Percentiles rank a stretch among this genome's conserved stretches.
Conservation (phyloP, 1,140 invertebrate genomes). For the Lethocerus indicus region DNA sequence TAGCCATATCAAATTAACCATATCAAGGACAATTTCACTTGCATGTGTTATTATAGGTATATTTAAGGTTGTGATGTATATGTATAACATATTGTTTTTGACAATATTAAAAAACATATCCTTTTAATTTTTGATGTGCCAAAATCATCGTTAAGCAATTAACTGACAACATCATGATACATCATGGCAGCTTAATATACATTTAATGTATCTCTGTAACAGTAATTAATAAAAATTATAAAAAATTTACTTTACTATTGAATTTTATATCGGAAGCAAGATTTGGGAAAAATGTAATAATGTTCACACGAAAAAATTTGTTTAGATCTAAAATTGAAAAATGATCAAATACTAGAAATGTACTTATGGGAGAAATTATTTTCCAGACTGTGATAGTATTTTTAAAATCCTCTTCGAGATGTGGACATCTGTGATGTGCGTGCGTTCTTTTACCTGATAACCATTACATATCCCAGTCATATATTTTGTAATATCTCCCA, state of each 20-base stretch:
- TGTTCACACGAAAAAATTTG: slow-evolving; percentile 1
- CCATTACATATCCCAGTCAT: slow-evolving; percentile 2
- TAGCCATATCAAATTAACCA: no score
- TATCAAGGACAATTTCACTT: slow-evolving; percentile 4
- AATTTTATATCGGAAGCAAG: neutral
- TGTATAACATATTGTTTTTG: slow-evolving; percentile 1
- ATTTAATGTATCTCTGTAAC: neutral
- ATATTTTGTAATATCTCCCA: slow-evolving; percentile 7
- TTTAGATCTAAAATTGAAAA: slow-evolving; percentile 4
- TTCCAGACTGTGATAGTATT: slow-evolving; percentile 13
- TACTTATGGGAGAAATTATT: slow-evolving; percentile 9
- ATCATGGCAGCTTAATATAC: neutral
- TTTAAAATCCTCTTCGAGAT: slow-evolving; percentile 5
- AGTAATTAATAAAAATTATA: neutral
- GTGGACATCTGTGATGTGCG: slow-evolving; percentile 4
- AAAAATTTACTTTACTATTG: neutral
- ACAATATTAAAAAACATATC: slow-evolving; percentile 6
- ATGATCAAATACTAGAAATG: slow-evolving; percentile 2
- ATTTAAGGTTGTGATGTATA: neutral
- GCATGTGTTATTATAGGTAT: neutral
- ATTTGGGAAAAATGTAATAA: slow-evolving; percentile 1
- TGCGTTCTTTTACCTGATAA: slow-evolving; percentile 4
- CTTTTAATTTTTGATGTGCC: slow-evolving; percentile 6
- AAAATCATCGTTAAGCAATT: slow-evolving; percentile 2
- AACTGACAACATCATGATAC: slow-evolving; percentile 13